phyloP scores from a whole-genome alignment of 2,797 vertebrate genomes.

The Echeneis naucrates region DNA sequence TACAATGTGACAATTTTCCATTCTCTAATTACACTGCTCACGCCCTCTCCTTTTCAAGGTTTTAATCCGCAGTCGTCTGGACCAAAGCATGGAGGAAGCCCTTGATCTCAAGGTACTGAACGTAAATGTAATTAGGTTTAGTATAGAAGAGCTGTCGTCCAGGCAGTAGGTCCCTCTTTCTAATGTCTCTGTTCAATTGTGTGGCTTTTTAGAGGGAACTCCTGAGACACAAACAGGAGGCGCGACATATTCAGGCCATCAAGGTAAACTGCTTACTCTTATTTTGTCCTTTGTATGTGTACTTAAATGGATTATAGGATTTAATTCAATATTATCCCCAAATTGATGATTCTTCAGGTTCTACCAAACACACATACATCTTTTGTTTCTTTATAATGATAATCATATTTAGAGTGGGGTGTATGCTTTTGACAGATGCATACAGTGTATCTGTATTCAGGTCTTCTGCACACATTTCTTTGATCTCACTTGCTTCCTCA shows the following conservation, averaged over 20 bases:
- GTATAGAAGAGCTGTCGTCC: conserved; percentile 49
- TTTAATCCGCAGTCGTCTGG: conserved; percentile 94
- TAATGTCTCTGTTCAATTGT: conserved; percentile 49
- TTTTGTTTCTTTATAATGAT: conserved; percentile 6
- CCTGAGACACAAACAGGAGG: conserved; percentile 95
- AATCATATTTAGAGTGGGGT: conserved; percentile 4
- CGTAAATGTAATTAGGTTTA: conserved; percentile 65
- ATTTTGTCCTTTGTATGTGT: conserved; percentile 27
- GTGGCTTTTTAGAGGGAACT: conserved; percentile 91
- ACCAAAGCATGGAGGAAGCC: conserved; percentile 96
- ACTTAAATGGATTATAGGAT: conserved; percentile 52
- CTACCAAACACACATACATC: neutral
- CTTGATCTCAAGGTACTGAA: conserved; percentile 94
- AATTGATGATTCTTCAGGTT: conserved; percentile 23
- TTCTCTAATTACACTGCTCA: conserved; percentile 67
- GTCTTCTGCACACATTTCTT: conserved; percentile 51
- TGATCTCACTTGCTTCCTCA: conserved; percentile 62
- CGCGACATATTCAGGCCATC: conserved; percentile 94
- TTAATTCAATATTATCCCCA: conserved; percentile 28
- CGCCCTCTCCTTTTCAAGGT: conserved; percentile 83
- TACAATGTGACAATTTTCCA: conserved; percentile 60
- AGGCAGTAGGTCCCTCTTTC: conserved; percentile 17
- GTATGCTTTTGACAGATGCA: conserved; percentile 28
- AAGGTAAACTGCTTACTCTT: conserved; percentile 88
- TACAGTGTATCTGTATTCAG: conserved; percentile 48